A percentile compares a stretch with the other conserved stretches of the same genome.
These are phyloP conservation scores for Erythrocercus mccallii DNA, from an alignment of 2,113 vertebrate species.

Conservation along the genomic window DNA sequence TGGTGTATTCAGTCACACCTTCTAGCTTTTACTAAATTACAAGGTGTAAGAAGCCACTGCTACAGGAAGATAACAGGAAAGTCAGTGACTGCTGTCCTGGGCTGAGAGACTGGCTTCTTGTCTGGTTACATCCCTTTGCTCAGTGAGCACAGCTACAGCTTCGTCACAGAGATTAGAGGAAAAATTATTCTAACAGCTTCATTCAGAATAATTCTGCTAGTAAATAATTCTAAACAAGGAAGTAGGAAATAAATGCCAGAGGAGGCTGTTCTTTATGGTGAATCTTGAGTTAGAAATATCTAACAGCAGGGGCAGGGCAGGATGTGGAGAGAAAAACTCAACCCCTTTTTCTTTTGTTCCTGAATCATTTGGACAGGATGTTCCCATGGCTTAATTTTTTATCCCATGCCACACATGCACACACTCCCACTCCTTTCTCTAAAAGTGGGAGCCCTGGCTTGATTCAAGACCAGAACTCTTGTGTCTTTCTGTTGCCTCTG, in stretches of 20 bases:
- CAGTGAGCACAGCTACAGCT: background rate
- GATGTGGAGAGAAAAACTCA: background rate
- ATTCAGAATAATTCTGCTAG: background rate
- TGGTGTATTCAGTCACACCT: background rate
- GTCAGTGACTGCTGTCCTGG: background rate
- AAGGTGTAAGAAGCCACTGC: background rate
- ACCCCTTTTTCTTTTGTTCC: background rate
- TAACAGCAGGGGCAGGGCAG: background rate
- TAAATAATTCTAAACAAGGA: background rate
- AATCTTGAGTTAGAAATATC: background rate
- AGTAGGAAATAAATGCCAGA: background rate
- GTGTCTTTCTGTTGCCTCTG: constrained; percentile 13
- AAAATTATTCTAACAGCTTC: background rate
- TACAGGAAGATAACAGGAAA: background rate
- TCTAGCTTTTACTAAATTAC: background rate
- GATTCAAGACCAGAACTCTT: background rate
- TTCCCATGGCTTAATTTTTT: background rate
- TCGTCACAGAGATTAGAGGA: background rate
- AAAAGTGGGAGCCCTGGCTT: background rate
- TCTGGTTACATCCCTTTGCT: background rate
- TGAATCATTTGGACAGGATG: background rate
- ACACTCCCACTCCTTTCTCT: background rate
- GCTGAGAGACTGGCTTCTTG: background rate
- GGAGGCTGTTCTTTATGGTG: background rate
- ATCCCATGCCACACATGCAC: background rate